Evolutionary conservation across 2,113 vertebrate species (phyloP), one percentile per base, ranked within the genome.

Genomic region (Thamnophis sirtalis): DNA sequence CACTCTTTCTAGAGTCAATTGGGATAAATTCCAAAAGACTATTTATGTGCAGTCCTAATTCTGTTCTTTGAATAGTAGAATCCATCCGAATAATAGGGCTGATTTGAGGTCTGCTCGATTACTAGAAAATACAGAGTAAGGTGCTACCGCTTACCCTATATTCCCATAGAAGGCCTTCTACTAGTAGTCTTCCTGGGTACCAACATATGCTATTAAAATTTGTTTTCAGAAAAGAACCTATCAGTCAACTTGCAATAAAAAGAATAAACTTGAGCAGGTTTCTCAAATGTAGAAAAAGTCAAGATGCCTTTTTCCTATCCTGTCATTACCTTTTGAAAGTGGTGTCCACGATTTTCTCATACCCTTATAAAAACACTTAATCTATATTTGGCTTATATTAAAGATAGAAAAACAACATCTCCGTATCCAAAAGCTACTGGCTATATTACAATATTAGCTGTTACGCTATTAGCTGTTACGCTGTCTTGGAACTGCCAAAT

Each of bases 261-360:
- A 91, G 92, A 96, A 94, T 95, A 90, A 96, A 95, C 94, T 90
- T 87, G 84, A 49, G 91, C 43, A 90, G 68, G 28, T 85, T 90
- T 38, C n/a, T 94, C 56, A 60, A 60, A 60, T 26, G 9, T 26
- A 26, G 56, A 60, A 24, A 60, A 60, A n/a, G 60, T 5, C 1
- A n/a, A 15, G 89, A 84, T 54, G 24, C n/a, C 22, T 33, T 60
- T 2, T 93, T 93, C 28, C 54, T 92, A 93, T 92, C 94, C 92
- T 86, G 91, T 95, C 48, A 55, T 86, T 93, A 93, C 73, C n/a
- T 95, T 91, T 95, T 87, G 92, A 92, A 85, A 86, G 84, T 95
- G 91, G 87, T 91, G 90, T 95, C 92, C 94, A 96, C 94, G 94
- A 93, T 95, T 96, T 96, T 95, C 93, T 95, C 96, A 94, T 95